Percentiles rank a stretch among this genome's conserved stretches.
These are phyloP conservation scores for Epizoanthus fatuus DNA, from an alignment of 92 coral and sea anemone species.

Conservation along the genomic window DNA sequence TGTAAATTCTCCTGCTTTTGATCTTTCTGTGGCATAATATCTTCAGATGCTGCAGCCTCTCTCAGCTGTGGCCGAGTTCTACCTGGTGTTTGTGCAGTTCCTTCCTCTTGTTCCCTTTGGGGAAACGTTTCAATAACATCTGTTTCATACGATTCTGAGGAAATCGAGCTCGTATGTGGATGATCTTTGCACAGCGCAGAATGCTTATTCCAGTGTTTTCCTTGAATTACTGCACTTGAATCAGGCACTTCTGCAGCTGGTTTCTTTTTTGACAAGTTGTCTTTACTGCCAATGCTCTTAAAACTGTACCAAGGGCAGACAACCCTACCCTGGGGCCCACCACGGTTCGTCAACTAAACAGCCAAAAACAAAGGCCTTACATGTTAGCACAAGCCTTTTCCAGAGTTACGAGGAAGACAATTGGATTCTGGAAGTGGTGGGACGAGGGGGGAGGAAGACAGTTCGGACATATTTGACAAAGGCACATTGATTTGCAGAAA, in stretches of 20 bases:
- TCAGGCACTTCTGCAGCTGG: background rate
- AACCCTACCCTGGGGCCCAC: conserved; percentile 8
- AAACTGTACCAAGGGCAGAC: conserved; percentile 26
- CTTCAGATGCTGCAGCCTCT: background rate
- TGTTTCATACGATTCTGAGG: background rate
- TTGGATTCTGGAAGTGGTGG: too few relatives aligned
- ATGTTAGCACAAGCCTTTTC: background rate
- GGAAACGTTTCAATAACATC: background rate
- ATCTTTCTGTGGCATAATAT: background rate
- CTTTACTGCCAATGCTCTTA: background rate
- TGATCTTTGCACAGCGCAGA: background rate
- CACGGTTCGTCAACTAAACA: conserved; percentile 22
- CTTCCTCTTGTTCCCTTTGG: background rate
- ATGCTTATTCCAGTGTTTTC: background rate
- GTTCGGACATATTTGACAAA: too few relatives aligned
- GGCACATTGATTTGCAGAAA: too few relatives aligned
- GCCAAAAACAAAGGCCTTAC: background rate
- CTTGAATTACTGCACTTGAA: background rate
- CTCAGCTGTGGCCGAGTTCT: background rate
- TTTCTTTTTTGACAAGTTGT: background rate
- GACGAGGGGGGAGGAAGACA: too few relatives aligned
- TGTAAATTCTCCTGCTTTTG: background rate
- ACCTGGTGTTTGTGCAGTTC: background rate
- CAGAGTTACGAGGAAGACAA: background rate
- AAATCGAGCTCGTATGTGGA: background rate